Evolutionary conservation across 2,888 invertebrate species (phyloP).

Genomic region (Urechis unicinctus): DNA sequence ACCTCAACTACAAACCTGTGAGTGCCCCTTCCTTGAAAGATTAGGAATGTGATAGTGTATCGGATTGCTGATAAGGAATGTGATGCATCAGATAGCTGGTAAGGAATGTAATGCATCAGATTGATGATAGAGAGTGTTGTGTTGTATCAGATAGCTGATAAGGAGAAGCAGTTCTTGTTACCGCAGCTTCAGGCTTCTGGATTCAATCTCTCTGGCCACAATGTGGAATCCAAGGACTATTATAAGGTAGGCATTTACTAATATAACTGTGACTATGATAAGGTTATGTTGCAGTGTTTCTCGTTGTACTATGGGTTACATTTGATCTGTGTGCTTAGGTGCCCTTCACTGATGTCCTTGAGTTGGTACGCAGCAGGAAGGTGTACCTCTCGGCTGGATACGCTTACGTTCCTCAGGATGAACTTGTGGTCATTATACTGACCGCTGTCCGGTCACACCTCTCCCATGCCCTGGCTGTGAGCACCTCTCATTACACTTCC

Average conservation of each 20-base stretch:
- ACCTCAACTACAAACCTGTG: conserved; percentile 40
- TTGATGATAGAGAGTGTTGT: too few species aligned
- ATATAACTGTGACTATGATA: too few species aligned
- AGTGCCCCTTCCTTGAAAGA: conserved; percentile 12
- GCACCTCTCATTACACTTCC: conserved; percentile 20
- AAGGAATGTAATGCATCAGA: too few species aligned
- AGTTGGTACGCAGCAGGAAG: conserved; percentile 71
- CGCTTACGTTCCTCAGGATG: conserved; percentile 79
- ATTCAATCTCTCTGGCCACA: neutral
- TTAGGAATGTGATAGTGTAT: too few species aligned
- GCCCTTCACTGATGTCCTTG: conserved; percentile 77
- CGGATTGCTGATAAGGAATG: too few species aligned
- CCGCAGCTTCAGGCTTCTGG: conserved; percentile 20
- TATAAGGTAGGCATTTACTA: conserved; percentile 15
- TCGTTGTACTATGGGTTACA: too few species aligned
- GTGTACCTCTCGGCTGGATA: conserved; percentile 74
- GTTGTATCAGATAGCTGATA: conserved; percentile 29
- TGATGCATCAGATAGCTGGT: too few species aligned
- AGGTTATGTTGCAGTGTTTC: too few species aligned
- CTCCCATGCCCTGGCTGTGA: conserved; percentile 61
- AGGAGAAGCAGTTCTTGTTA: conserved; percentile 24
- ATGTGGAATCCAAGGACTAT: conserved; percentile 9
- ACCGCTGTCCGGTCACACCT: conserved; percentile 69
- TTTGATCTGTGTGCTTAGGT: too few species aligned
- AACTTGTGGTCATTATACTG: conserved; percentile 76